phyloP scores from a whole-genome alignment of 2,888 invertebrate species.

The Acheta domesticus region DNA sequence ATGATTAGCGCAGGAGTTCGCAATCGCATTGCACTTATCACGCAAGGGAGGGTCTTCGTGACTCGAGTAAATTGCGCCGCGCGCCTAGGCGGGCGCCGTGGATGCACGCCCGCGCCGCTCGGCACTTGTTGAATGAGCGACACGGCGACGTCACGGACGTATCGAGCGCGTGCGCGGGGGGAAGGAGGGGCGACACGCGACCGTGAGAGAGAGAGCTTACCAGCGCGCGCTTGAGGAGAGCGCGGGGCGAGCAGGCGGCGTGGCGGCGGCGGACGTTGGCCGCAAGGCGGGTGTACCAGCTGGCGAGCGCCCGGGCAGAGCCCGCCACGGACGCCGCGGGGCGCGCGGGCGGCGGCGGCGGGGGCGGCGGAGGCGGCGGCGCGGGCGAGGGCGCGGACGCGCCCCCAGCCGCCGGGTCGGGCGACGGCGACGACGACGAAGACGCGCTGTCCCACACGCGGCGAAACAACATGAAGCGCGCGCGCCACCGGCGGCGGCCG shows the following conservation, averaged over 20 bases:
- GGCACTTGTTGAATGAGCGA: no score
- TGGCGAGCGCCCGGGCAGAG: slow-evolving; percentile 42
- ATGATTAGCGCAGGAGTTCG: no score
- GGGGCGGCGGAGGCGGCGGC: slow-evolving; percentile 40
- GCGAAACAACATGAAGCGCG: slow-evolving; percentile 39
- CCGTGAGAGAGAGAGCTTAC: slow-evolving; percentile 20
- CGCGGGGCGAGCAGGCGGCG: slow-evolving; percentile 42
- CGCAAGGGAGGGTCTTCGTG: no score
- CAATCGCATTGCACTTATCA: no score
- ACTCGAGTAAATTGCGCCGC: no score
- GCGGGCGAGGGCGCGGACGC: slow-evolving; percentile 40
- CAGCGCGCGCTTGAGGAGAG: slow-evolving; percentile 39
- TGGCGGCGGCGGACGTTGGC: slow-evolving; percentile 46
- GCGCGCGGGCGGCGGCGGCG: slow-evolving; percentile 40
- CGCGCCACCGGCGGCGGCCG: slow-evolving; percentile 44
- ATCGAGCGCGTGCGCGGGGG: no score
- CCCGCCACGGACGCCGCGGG: slow-evolving; percentile 6
- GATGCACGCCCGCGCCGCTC: no score
- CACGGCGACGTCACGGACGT: no score
- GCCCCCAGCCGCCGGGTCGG: no score
- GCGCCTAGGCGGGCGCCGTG: no score
- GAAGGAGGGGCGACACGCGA: no score
- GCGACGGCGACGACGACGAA: slow-evolving; percentile 22
- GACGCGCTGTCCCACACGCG: slow-evolving; percentile 35
- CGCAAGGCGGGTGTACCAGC: slow-evolving; percentile 46